Evolutionary conservation across 2,888 invertebrate species (phyloP).

Genomic region (Drosophila planitibia): DNA sequence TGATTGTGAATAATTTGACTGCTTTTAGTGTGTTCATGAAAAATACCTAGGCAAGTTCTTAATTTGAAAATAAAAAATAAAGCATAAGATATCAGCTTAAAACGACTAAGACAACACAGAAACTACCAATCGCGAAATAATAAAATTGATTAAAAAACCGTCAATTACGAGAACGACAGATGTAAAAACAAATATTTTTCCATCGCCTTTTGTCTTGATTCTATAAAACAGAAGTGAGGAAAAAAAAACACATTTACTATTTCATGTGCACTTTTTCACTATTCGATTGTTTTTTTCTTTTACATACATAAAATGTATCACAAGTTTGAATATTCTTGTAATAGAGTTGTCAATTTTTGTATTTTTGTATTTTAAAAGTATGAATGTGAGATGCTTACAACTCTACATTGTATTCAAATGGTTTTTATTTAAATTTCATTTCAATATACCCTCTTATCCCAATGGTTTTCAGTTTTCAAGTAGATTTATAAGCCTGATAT

Average conservation of each 20-base stretch:
- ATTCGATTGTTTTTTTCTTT: slow-evolving; percentile 37
- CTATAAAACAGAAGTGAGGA: slow-evolving; percentile 35
- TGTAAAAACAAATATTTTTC: slow-evolving; percentile 75
- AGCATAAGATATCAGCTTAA: slow-evolving; percentile 14
- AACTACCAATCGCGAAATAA: slow-evolving; percentile 23
- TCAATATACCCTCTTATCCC: slow-evolving; percentile 49
- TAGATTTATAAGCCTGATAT: slow-evolving; percentile 79
- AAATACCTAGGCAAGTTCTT: slow-evolving; percentile 3
- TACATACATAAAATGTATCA: slow-evolving; percentile 76
- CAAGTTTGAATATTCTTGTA: slow-evolving; percentile 67
- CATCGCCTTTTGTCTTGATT: slow-evolving; percentile 30
- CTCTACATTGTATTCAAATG: slow-evolving; percentile 18
- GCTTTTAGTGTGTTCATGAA: slow-evolving; percentile 9
- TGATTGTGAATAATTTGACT: slow-evolving; percentile 36
- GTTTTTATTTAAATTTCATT: slow-evolving; percentile 51
- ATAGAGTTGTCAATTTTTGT: slow-evolving; percentile 17
- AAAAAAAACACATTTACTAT: slow-evolving; percentile 13
- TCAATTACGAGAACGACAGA: slow-evolving; percentile 40
- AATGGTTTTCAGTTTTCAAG: slow-evolving; percentile 29
- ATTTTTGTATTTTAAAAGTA: slow-evolving; percentile 25
- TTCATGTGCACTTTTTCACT: slow-evolving; percentile 40
- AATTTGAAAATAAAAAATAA: neutral
- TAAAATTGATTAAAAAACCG: slow-evolving; percentile 21
- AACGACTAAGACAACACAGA: slow-evolving; percentile 19
- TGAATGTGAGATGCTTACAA: slow-evolving; percentile 37